Base-by-base conservation (phyloP, 2,888 invertebrate species). In the Athripsodes cinereus region DNA sequence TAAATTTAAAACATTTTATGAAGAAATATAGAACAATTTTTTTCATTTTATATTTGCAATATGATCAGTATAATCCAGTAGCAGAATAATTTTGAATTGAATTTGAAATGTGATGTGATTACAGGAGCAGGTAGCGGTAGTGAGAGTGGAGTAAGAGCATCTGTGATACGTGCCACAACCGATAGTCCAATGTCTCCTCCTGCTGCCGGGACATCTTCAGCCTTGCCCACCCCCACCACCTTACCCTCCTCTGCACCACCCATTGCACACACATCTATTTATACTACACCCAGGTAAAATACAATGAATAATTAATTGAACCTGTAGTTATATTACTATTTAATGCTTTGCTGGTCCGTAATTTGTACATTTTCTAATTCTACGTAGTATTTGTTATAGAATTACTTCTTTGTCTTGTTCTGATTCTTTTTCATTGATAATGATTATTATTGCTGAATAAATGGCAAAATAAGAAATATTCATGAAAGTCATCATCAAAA, bases 131-230 rank as follows among this genome's bases (percentile, higher is more conserved):
- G 55, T 34, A 59, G 52, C 21, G 62, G 53, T 21, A 61, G 52
- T 31, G 77, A 75, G 5, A 76, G 76, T 63, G 70, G 72, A 55
- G 34, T 58, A 10, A 70, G 78, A 6, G 76, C 75, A 0, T 72
- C 74, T 50, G 77, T 78, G 34, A 79, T 78, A 61, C 69, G 91
- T 52, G 88, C 91, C 1, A 90, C 90, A 0, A 90, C 91, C 0
- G 92, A 92, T 70, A 92, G 92, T 0, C 92, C 92, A 0, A 83
- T 92, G 71, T 92, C 92, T 0, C 92, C 92, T 0, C 88, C 88
- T 1, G 84, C 87, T 0, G 71, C 79, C 0, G 69, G 77, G 66
- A 63, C 70, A 22, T 31, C 59, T 19, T 65, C 63, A 16, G 59
- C 64, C 40, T 65, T 70, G 19, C 59, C 57, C 10, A 34, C 56